phyloP scores from a whole-genome alignment of 2,888 invertebrate species.

The Amphipoea lucens region DNA sequence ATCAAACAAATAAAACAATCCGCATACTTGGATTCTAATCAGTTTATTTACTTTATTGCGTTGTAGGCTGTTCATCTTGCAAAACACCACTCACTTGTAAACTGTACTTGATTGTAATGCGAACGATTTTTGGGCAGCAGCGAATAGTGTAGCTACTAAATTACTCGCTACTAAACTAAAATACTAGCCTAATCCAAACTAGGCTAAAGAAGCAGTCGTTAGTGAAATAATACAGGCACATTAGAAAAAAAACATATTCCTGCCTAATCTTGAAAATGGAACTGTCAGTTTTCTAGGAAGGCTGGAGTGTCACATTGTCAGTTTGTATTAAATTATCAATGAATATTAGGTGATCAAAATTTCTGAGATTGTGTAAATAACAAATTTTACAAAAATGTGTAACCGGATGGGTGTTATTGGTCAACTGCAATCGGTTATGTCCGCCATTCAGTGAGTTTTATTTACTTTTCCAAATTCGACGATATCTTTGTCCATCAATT shows the following conservation, averaged over 20 bases:
- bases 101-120: too few relatives aligned
- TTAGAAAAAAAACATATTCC: neutral
- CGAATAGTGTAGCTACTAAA: too few relatives aligned
- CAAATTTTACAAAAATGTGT: slow-evolving; percentile 78
- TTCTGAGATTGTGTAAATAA: slow-evolving; percentile 17
- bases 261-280: slow-evolving; percentile 46
- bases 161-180: too few relatives aligned
- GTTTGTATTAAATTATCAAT: slow-evolving; percentile 1
- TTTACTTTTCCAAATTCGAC: neutral
- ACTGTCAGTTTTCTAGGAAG: slow-evolving; percentile 24
- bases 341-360: slow-evolving; percentile 44
- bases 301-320: slow-evolving; percentile 23
- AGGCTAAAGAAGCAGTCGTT: neutral
- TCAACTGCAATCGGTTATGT: slow-evolving; percentile 83
- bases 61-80: too few relatives aligned
- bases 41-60: too few relatives aligned
- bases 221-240: slow-evolving; percentile 1
- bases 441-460: slow-evolving; percentile 79
- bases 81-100: too few relatives aligned
- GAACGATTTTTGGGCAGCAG: too few relatives aligned
- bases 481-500: neutral
- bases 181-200: too few relatives aligned
- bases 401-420: slow-evolving; percentile 82
- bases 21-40: too few relatives aligned
- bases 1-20: too few relatives aligned